Percentiles rank a stretch among this genome's conserved stretches.
phyloP scores from a whole-genome alignment of 2,113 vertebrate species.

The Climacteris rufus region DNA sequence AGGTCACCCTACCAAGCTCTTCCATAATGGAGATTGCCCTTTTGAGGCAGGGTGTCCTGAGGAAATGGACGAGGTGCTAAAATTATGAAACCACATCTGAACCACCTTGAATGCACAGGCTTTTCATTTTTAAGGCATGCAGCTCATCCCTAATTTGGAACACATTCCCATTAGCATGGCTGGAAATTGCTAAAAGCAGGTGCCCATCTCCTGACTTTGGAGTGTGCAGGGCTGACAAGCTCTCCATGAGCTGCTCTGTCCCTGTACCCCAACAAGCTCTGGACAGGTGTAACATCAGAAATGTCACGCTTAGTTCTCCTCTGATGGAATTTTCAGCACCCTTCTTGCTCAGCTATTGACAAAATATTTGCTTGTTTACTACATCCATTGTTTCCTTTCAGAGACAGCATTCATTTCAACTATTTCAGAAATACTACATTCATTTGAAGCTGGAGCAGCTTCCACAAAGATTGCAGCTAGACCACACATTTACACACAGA shows the following conservation, averaged over 20 bases:
- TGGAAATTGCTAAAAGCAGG: conserved; percentile 50
- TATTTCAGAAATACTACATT: conserved; percentile 34
- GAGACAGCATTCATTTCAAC: conserved; percentile 9
- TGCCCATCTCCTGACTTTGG: background rate
- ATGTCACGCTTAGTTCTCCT: background rate
- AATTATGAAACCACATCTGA: background rate
- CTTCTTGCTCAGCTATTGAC: background rate
- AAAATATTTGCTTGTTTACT: conserved; percentile 17
- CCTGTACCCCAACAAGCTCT: background rate
- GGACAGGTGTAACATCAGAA: conserved; percentile 9
- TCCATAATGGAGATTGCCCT: background rate
- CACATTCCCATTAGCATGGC: background rate
- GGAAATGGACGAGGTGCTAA: background rate
- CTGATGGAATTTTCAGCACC: background rate
- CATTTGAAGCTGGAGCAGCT: conserved; percentile 32
- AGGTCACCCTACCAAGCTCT: background rate
- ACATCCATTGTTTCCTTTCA: conserved; percentile 11
- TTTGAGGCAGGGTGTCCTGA: background rate
- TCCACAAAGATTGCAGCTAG: conserved; percentile 30
- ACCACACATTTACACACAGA: conserved; percentile 59
- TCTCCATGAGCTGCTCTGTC: background rate
- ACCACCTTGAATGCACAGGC: background rate
- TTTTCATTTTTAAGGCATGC: background rate
- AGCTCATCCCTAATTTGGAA: conserved; percentile 9
- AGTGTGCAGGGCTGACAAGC: background rate